Evolutionary conservation across 2,113 vertebrate species (phyloP).

Genomic region (Onychostruthus taczanowskii): DNA sequence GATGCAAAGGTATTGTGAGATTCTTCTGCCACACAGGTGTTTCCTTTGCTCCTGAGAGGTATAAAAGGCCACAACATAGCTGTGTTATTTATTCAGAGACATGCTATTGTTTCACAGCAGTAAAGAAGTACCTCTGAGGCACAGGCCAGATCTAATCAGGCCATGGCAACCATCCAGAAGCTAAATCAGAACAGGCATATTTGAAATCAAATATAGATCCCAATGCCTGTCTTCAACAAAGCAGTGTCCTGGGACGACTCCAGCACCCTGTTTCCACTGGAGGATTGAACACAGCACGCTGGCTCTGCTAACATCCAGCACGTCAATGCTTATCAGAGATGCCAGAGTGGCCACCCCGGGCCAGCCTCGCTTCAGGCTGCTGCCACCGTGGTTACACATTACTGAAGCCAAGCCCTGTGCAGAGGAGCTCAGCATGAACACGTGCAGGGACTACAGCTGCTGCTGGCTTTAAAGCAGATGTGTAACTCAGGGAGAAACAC

Average conservation of each 20-base stretch:
- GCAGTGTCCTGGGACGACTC: background rate
- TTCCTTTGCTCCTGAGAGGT: background rate
- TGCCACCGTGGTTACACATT: background rate
- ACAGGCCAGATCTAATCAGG: slow-evolving; percentile 1
- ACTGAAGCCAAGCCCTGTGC: background rate
- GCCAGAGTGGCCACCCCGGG: rapidly evolving
- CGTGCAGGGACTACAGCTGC: background rate
- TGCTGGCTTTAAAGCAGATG: background rate
- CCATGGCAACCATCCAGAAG: background rate
- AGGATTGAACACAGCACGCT: background rate
- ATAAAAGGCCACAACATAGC: background rate
- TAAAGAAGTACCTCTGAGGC: background rate
- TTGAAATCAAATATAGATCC: slow-evolving; percentile 15
- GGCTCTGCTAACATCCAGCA: background rate
- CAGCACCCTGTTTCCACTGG: background rate
- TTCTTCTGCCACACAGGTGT: background rate
- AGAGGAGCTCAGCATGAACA: background rate
- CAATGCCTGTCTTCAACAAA: background rate
- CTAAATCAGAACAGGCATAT: background rate
- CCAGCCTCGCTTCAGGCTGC: background rate
- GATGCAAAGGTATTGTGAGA: background rate
- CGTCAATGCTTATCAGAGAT: background rate
- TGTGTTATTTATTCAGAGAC: background rate
- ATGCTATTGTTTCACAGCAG: background rate
- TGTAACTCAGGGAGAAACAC: background rate